phyloP scores from a whole-genome alignment of 2,797 vertebrate species.

The Tiaroga cobitis region DNA sequence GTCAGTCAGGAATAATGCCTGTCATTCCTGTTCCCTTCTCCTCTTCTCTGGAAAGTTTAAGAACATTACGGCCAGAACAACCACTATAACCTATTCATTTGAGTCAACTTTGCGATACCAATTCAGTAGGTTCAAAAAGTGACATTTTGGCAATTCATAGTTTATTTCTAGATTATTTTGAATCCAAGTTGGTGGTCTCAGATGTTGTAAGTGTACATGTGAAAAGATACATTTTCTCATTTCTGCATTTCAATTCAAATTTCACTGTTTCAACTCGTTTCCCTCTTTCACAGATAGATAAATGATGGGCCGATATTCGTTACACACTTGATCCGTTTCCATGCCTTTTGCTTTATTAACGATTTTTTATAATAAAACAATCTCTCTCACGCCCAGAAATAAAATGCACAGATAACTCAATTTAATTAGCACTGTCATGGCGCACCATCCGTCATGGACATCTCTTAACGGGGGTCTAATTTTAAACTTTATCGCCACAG shows the following conservation, averaged over 20 bases:
- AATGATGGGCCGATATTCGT: slow-evolving; percentile 47
- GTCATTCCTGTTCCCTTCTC: background rate
- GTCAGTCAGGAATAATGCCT: background rate
- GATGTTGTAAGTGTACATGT: background rate
- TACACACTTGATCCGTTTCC: slow-evolving; percentile 52
- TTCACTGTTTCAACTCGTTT: slow-evolving; percentile 18
- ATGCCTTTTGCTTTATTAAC: slow-evolving; percentile 60
- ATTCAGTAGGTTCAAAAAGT: background rate
- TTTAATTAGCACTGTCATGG: slow-evolving; percentile 76
- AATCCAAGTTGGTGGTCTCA: background rate
- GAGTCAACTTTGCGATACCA: background rate
- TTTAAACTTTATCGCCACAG: slow-evolving; percentile 79
- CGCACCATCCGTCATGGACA: slow-evolving; percentile 73
- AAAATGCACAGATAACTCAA: slow-evolving; percentile 65
- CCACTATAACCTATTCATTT: background rate
- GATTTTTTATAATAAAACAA: slow-evolving; percentile 61
- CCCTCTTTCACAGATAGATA: slow-evolving; percentile 41
- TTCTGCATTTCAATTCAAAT: slow-evolving; percentile 2
- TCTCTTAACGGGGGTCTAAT: slow-evolving; percentile 77
- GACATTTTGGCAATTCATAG: background rate
- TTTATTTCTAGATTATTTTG: background rate
- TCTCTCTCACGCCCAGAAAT: slow-evolving; percentile 63
- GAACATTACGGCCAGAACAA: background rate
- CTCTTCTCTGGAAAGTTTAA: background rate
- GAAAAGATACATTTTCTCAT: background rate